Evolutionary conservation across 2,888 invertebrate species (phyloP).

Genomic region (Salpingus planirostris): DNA sequence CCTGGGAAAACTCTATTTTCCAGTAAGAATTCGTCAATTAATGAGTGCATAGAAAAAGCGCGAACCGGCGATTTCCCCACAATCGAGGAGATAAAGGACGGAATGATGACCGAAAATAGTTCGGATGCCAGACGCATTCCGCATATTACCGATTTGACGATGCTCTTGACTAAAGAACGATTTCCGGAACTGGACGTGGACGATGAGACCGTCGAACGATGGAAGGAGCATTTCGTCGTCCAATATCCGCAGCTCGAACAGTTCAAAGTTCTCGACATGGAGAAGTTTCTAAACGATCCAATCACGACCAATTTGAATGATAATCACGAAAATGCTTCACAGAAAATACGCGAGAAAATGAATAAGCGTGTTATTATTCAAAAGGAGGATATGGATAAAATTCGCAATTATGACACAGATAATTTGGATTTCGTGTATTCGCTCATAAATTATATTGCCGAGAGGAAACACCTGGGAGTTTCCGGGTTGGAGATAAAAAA

Average conservation of each 20-base stretch:
- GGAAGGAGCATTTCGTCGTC: constrained; percentile 33
- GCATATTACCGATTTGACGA: constrained; percentile 25
- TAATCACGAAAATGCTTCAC: too few species aligned
- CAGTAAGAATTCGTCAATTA: constrained; percentile 7
- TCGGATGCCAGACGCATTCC: constrained; percentile 22
- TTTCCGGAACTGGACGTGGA: constrained; percentile 23
- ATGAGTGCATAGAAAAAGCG: constrained; percentile 8
- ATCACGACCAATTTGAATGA: too few species aligned
- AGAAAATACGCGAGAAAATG: too few species aligned
- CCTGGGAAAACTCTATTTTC: constrained; percentile 1
- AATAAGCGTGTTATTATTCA: background rate
- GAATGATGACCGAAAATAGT: constrained; percentile 10
- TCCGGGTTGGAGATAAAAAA: too few species aligned
- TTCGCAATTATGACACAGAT: background rate
- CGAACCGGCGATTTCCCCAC: constrained; percentile 9
- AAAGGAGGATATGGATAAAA: background rate
- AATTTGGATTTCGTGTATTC: too few species aligned
- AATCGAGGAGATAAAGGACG: constrained; percentile 13
- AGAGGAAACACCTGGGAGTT: too few species aligned
- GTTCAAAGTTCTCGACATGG: constrained; percentile 15
- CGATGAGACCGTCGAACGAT: constrained; percentile 22
- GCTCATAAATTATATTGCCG: too few species aligned
- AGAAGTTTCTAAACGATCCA: constrained; percentile 10
- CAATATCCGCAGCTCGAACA: constrained; percentile 26
- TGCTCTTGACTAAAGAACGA: constrained; percentile 20